Base-by-base conservation (phyloP, 2,888 invertebrate species). In the Glomeris marginata region DNA sequence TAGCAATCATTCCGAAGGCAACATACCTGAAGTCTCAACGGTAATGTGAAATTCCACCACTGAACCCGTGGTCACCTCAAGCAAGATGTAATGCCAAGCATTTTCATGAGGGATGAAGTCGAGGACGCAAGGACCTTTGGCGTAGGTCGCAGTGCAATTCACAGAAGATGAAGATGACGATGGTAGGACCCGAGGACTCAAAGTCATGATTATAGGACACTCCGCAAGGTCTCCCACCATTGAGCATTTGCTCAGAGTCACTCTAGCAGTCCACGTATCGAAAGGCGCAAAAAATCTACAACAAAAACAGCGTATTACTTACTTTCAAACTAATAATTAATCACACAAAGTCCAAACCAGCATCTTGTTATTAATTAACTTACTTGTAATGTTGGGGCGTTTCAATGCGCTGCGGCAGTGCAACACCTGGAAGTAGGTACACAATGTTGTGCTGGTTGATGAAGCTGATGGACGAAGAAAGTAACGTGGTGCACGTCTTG, bases 221-320 rank as follows among this genome's bases (percentile, higher is more conserved):
- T 49, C 49, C 22, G 38, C 37, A 11, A 41, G 49, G 11, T 47
- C 50, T 44, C 48, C 43, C 22, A 43, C 21, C 5, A 38, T 44
- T 15, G 48, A 45, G 36, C 58, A 58, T 11, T 56, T 52, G 16
- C 52, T 57, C 33, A 58, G 8, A 6, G 45, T 52, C 22, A 60
- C 56, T 36, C 52, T 47, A 38, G 57, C 57, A 16, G 52, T 46
- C 57, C 59, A 59, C 36, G 57, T 59, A 43, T 58, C 56, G 21
- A 52, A 54, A 15, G 59, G 58, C 47, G 61, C 61, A 51, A 55
- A 62, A 51, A 61, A 61, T 45, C 61, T 62, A 47, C 35, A 53
- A 21, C 35, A 38, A 45, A 37, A 37, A 38, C 8, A 38, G 2
- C 18, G 13, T 11, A 13, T 36, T 11, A 11, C 36, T 36, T 36